Evolutionary conservation across 2,797 vertebrate genomes (phyloP), one percentile per base, ranked within the genome.

Genomic region (Amphiprion clarkii): DNA sequence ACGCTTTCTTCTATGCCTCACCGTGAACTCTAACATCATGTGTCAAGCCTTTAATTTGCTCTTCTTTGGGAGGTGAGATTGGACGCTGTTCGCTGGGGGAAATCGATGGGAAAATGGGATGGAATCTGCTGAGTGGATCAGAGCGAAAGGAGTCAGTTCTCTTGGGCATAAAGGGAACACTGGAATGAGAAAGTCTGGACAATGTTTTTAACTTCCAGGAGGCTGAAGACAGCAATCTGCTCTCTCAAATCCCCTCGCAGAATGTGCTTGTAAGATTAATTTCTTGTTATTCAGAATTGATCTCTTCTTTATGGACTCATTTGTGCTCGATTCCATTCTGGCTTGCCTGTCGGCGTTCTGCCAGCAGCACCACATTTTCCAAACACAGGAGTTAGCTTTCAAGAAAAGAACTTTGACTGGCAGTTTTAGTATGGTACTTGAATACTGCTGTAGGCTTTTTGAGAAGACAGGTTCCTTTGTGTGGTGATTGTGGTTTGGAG

Each of bases 71-170:
- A 84, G 86, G 81, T 86, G 81, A 91, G 89, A 92, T 90, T 88
- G 81, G 71, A 82, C 76, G 85, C 80, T 36, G 57, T 83, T 86
- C 58, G 59, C 80, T 85, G 57, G 67, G 87, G 87, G 87, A 92
- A 92, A 93, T 92, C 87, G 74, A 94, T 92, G 85, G 80, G 79
- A 90, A 93, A 93, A 91, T 87, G 81, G 87, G 69, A 81, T 84
- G 81, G 88, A 92, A 93, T 93, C 88, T 92, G 91, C 89, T 88
- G 92, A 94, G 88, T 94, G 89, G 88, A 93, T 90, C 74, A 82
- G 48, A 69, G 85, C 57, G 76, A 86, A 86, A 82, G 84, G 78
- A 90, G 78, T 90, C 82, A 68, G 82, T 40, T 67, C 92, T 91
- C 87, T 25, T 87, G 90, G 85, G 91, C 69, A 87, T 83, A 78